Base-by-base conservation (phyloP, 2,888 invertebrate species). In the Drosophila longiperda region DNA sequence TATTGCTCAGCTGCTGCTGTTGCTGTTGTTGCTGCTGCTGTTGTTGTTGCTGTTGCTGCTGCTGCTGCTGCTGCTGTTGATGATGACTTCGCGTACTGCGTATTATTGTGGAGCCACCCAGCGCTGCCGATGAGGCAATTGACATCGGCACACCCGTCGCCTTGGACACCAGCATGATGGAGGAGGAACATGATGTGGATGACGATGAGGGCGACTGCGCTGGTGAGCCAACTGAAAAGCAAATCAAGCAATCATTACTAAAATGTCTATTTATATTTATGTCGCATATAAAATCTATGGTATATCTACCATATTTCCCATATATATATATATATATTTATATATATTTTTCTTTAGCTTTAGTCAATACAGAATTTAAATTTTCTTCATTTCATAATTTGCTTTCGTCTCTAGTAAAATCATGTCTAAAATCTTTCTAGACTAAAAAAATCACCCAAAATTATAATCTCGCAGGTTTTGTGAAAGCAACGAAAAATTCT, bases 31-130 rank as follows among this genome's bases (percentile, higher is more conserved):
- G 20, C 6, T 20, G 42, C 0, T 42, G 53, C 0, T 62, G 55
- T 7, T 75, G 64, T 3, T 66, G 69, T 11, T 69, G 75, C 1
- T 66, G 60, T 1, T 53, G 63, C 2, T 59, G 69, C 1, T 76
- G 75, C 0, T 86, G 89, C n/a, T 87, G 81, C 11, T 76, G 81
- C 1, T 73, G 84, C 1, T 84, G 81, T 54, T 91, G 89, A 52
- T 91, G 87, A 80, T 92, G 92, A 72, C 87, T 92, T 70, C 92
- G 92, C 75, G 92, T 92, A 78, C 92, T 92, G 71, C 92, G 91
- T 83, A 92, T 92, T 23, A 87, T 87, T 33, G 92, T 91, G 53
- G 91, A 91, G 60, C 91, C 91, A 50, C 91, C 91, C 42, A 91
- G 66, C 5, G 89, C 91, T 57, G 92, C 91, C 52, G 91, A 92